phyloP scores from a whole-genome alignment of 2,888 invertebrate species.

The Osedax frankpressi region DNA sequence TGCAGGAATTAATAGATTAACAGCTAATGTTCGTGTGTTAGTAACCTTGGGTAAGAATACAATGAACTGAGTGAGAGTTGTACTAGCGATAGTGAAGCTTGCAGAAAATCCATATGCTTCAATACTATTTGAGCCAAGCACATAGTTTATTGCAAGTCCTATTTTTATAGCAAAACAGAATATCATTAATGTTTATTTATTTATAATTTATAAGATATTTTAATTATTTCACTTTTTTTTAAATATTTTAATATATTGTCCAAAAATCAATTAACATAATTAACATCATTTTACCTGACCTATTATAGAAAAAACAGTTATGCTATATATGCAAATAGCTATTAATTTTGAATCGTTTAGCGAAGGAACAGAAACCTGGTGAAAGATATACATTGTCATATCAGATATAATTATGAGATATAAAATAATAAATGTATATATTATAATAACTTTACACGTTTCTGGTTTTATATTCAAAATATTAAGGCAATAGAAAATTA shows the following conservation, averaged over 20 bases:
- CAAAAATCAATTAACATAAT: not conserved
- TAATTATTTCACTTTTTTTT: not conserved
- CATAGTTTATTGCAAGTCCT: not conserved
- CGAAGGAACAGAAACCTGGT: too few species aligned
- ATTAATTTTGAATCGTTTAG: not conserved
- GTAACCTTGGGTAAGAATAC: conserved; percentile 28
- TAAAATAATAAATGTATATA: too few species aligned
- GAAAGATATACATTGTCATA: too few species aligned
- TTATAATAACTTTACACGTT: too few species aligned
- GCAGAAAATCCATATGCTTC: conserved; percentile 23
- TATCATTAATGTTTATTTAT: not conserved
- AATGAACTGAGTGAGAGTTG: conserved; percentile 26
- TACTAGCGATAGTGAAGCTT: conserved; percentile 26
- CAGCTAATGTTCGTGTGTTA: not conserved
- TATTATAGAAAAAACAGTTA: not conserved
- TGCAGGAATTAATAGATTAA: not conserved
- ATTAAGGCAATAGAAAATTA: too few species aligned
- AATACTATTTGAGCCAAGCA: not conserved
- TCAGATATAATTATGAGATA: too few species aligned
- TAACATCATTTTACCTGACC: not conserved
- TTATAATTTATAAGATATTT: not conserved
- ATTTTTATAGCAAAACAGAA: not conserved
- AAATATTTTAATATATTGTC: not conserved
- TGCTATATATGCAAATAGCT: not conserved
- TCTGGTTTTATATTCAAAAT: too few species aligned